These are phyloP conservation scores for Nasonovia ribisnigri DNA, from an alignment of 2,888 invertebrate genomes.

Conservation along the genomic window DNA sequence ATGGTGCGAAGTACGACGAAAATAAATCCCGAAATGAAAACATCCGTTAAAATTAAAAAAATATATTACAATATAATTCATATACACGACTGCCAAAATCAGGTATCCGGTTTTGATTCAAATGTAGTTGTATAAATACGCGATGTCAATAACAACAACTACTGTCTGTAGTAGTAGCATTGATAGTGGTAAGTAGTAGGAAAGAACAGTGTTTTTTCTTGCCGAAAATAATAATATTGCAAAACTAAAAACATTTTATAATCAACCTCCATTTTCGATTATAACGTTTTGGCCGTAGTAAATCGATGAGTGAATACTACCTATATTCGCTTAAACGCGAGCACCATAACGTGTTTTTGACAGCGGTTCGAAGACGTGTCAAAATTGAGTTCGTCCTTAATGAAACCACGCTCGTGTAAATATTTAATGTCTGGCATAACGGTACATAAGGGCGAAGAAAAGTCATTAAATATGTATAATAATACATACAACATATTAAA, in stretches of 20 bases:
- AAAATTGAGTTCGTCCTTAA: conserved; percentile 9
- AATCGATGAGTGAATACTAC: background rate
- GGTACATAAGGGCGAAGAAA: background rate
- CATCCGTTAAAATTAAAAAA: background rate
- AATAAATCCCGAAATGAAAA: background rate
- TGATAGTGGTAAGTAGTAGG: background rate
- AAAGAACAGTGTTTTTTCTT: background rate
- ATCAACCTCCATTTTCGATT: conserved; percentile 21
- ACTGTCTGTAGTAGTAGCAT: background rate
- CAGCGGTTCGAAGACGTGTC: background rate
- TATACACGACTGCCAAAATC: background rate
- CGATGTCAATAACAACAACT: background rate
- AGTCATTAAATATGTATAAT: background rate
- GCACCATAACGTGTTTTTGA: background rate
- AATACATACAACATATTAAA: background rate
- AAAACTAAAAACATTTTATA: background rate
- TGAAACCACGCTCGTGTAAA: background rate
- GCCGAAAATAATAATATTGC: background rate
- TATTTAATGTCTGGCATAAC: background rate
- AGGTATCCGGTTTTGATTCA: background rate
- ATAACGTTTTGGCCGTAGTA: background rate
- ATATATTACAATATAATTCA: background rate
- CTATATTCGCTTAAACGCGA: too few species aligned
- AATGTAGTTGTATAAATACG: background rate
- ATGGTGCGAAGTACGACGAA: background rate